phyloP scores from a whole-genome alignment of 2,113 vertebrate genomes.

The Calcarius ornatus region DNA sequence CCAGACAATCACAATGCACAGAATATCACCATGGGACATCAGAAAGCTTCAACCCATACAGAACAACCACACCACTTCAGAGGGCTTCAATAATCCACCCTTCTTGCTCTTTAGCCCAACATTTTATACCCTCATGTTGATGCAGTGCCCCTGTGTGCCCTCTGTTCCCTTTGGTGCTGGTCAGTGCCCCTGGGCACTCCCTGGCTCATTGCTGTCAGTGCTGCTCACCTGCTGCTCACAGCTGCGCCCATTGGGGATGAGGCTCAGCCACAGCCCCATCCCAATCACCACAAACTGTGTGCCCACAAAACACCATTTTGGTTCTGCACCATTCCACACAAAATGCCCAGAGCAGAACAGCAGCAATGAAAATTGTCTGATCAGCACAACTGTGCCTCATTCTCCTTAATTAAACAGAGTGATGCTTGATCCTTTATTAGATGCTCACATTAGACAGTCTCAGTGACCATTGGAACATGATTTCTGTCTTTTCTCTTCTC shows the following conservation, averaged over 20 bases:
- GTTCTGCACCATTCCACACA: neutral
- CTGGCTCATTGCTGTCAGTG: neutral
- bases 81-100: neutral
- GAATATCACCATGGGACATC: neutral
- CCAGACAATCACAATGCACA: neutral
- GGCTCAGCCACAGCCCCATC: neutral
- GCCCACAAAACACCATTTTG: neutral
- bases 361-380: neutral
- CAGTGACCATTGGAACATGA: neutral
- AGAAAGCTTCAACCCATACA: neutral
- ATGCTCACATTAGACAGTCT: neutral
- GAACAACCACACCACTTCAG: neutral
- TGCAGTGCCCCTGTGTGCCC: neutral
- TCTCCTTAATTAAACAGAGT: neutral
- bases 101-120: neutral
- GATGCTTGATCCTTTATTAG: neutral
- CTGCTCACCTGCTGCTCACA: neutral
- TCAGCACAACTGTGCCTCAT: neutral
- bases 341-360: neutral
- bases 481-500: neutral
- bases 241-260: neutral
- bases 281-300: neutral
- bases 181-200: neutral
- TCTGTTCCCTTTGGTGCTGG: neutral
- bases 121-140: fast-evolving